Evolutionary conservation across 2,113 vertebrate species (phyloP).

Genomic region (Cinclus mexicanus): DNA sequence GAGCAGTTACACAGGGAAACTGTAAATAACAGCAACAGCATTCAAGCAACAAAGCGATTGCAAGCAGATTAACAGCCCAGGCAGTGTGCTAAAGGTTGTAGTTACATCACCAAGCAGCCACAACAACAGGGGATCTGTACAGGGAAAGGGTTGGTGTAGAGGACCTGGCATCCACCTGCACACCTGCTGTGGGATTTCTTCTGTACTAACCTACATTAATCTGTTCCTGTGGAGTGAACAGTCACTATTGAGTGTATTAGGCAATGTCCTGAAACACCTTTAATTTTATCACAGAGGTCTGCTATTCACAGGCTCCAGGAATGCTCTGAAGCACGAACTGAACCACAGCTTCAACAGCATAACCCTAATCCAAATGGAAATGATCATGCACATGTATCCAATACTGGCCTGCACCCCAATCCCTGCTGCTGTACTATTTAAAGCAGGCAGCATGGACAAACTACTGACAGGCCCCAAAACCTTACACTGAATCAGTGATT

Average conservation of each 20-base stretch:
- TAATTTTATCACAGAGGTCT: background rate
- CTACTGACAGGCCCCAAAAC: background rate
- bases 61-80: background rate
- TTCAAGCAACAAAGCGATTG: background rate
- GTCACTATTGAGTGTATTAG: background rate
- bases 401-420: background rate
- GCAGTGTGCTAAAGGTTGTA: background rate
- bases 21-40: background rate
- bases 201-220: background rate
- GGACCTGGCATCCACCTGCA: background rate
- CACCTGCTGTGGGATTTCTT: background rate
- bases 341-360: background rate
- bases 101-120: background rate
- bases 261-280: background rate
- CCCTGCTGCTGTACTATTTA: background rate
- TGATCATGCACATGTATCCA: rapidly evolving
- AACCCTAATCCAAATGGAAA: background rate
- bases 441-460: background rate
- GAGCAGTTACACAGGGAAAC: background rate
- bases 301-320: background rate
- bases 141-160: background rate
- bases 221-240: background rate
- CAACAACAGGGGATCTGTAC: background rate
- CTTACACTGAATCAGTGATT: background rate
- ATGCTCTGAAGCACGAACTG: rapidly evolving